Conservation (phyloP, 1,140 invertebrate species). For the Drosophila tropicalis region DNA sequence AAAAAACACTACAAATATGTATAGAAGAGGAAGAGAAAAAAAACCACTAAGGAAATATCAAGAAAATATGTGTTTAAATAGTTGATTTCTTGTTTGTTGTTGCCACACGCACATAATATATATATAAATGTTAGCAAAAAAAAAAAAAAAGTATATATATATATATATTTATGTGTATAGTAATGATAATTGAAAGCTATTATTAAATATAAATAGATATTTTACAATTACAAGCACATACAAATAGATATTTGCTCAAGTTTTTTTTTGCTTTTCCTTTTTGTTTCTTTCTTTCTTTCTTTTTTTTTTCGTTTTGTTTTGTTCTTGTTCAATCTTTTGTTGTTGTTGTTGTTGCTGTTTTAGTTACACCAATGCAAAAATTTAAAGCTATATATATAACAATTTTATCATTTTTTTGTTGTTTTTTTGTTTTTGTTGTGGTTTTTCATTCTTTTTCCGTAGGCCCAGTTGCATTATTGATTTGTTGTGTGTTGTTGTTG, state of each 20-base stretch:
- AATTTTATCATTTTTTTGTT: constrained; percentile 50
- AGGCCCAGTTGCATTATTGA: constrained; percentile 19
- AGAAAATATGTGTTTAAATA: constrained; percentile 28
- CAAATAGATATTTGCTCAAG: constrained; percentile 32
- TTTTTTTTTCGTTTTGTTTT: constrained; percentile 30
- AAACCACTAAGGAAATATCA: constrained; percentile 3
- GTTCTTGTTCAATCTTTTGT: constrained; percentile 33
- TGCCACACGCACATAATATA: background rate
- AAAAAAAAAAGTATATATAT: constrained; percentile 44
- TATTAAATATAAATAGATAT: constrained; percentile 39
- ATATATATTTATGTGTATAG: too few relatives aligned
- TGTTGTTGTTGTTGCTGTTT: constrained; percentile 6
- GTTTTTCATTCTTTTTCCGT: background rate
- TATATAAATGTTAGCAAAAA: background rate
- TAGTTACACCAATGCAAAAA: constrained; percentile 42
- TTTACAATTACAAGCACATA: constrained; percentile 76
- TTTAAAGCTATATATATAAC: constrained; percentile 66
- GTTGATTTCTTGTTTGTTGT: constrained; percentile 6
- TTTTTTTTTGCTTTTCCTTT: constrained; percentile 30
- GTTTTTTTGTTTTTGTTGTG: constrained; percentile 11
- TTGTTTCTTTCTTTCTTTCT: too few relatives aligned
- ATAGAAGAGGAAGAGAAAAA: background rate
- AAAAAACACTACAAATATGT: background rate
- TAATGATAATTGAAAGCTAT: constrained; percentile 33
- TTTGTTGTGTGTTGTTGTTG: constrained; percentile 21